These are phyloP conservation scores for Calosoma granatense DNA, from an alignment of 1,140 invertebrate species.

Conservation along the genomic window DNA sequence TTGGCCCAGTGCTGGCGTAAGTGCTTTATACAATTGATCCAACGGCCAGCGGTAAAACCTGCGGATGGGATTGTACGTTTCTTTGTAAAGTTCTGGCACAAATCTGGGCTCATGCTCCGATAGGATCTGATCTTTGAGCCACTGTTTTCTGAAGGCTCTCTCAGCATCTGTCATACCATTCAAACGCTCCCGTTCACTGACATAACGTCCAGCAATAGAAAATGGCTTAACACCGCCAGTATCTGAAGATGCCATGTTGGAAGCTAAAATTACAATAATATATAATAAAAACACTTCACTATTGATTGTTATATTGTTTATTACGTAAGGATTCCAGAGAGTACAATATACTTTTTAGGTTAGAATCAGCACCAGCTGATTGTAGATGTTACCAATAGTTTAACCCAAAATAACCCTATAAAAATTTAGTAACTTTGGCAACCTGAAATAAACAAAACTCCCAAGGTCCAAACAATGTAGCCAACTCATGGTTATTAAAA, in stretches of 20 bases:
- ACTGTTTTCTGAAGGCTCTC: constrained; percentile 70
- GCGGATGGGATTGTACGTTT: constrained; percentile 66
- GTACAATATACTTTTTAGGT: neutral
- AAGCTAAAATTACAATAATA: neutral
- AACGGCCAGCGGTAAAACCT: constrained; percentile 62
- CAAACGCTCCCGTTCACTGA: constrained; percentile 61
- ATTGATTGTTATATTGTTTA: neutral
- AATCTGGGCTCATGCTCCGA: constrained; percentile 57
- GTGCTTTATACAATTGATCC: constrained; percentile 45
- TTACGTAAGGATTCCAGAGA: neutral
- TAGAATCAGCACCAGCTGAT: neutral
- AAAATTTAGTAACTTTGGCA: no score
- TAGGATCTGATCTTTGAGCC: constrained; percentile 71
- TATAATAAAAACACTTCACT: neutral
- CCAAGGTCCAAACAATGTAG: no score
- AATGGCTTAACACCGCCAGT: constrained; percentile 58
- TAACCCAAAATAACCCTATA: no score
- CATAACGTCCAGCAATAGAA: constrained; percentile 61
- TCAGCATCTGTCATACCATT: constrained; percentile 75
- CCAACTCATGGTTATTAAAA: no score
- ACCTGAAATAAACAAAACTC: no score
- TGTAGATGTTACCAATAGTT: no score
- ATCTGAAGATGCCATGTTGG: constrained; percentile 26
- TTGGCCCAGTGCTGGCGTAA: constrained; percentile 48
- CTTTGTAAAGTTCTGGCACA: constrained; percentile 53